Evolutionary conservation across 1,140 invertebrate species (phyloP).

Genomic region (Drosophila biarmipes): DNA sequence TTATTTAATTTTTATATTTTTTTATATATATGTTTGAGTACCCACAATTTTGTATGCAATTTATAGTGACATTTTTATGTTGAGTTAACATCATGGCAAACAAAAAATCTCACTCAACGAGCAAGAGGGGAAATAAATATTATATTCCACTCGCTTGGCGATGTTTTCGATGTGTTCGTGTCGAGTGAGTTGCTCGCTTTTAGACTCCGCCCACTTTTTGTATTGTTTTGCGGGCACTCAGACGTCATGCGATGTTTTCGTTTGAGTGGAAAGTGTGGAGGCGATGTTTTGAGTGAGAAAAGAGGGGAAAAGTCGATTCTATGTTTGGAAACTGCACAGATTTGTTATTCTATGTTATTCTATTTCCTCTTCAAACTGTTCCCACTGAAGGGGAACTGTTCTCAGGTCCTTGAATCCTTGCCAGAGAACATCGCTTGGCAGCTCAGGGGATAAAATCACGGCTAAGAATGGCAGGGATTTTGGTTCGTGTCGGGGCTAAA

Average conservation of each 20-base stretch:
- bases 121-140: slow-evolving; percentile 29
- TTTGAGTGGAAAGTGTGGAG: slow-evolving; percentile 34
- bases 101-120: slow-evolving; percentile 27
- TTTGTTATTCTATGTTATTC: slow-evolving; percentile 21
- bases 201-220: slow-evolving; percentile 73
- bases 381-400: slow-evolving; percentile 39
- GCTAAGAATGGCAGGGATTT: slow-evolving; percentile 28
- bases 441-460: slow-evolving; percentile 20
- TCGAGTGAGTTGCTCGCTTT: slow-evolving; percentile 39
- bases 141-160: slow-evolving; percentile 55
- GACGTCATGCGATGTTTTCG: slow-evolving; percentile 35
- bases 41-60: too few relatives aligned
- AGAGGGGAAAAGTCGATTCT: slow-evolving; percentile 14
- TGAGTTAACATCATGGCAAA: neutral
- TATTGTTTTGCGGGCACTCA: slow-evolving; percentile 27
- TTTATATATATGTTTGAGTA: neutral
- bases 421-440: slow-evolving; percentile 51
- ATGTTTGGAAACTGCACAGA: slow-evolving; percentile 18
- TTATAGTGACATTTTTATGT: neutral
- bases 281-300: slow-evolving; percentile 35
- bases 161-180: slow-evolving; percentile 61
- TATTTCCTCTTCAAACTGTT: slow-evolving; percentile 1
- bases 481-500: slow-evolving; percentile 42
- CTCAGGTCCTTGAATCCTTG: slow-evolving; percentile 45
- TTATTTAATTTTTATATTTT: neutral